Conservation (phyloP, 37 sponge, comb jelly and placozoan genomes). For the Agelas oroides region DNA sequence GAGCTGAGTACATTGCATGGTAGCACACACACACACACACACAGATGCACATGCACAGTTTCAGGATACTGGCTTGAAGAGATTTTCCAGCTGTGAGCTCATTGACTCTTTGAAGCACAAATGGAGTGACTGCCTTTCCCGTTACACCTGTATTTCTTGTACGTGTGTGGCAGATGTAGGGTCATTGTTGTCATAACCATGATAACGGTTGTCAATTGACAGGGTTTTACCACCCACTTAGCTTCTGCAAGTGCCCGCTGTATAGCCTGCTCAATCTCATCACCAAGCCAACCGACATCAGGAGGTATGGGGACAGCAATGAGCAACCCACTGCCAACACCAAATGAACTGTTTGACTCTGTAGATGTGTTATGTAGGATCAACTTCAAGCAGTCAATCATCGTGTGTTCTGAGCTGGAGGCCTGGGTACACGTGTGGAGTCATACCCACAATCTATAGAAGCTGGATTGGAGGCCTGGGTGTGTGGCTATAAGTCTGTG, state of each 20-base stretch:
- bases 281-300: slow-evolving; percentile 50
- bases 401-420: not conserved
- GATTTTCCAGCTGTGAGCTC: slow-evolving; percentile 83
- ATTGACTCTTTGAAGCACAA: slow-evolving; percentile 82
- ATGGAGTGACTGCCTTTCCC: slow-evolving; percentile 92
- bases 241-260: slow-evolving; percentile 77
- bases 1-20: no score
- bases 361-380: slow-evolving; percentile 1
- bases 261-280: slow-evolving; percentile 79
- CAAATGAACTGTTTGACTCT: slow-evolving; percentile 55
- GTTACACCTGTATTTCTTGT: slow-evolving; percentile 35
- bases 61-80: slow-evolving; percentile 83
- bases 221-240: slow-evolving; percentile 20
- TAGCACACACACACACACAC: no score
- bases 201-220: no score
- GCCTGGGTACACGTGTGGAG: no score
- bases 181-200: no score
- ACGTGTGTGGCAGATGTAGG: no score
- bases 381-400: not conserved
- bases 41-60: no score
- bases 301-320: slow-evolving; percentile 91
- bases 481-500: no score
- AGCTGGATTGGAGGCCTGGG: no score
- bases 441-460: no score
- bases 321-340: slow-evolving; percentile 76